Evolutionary conservation across 2,888 invertebrate species (phyloP), one percentile per base, ranked within the genome.

Genomic region (Parasteatoda lunata): DNA sequence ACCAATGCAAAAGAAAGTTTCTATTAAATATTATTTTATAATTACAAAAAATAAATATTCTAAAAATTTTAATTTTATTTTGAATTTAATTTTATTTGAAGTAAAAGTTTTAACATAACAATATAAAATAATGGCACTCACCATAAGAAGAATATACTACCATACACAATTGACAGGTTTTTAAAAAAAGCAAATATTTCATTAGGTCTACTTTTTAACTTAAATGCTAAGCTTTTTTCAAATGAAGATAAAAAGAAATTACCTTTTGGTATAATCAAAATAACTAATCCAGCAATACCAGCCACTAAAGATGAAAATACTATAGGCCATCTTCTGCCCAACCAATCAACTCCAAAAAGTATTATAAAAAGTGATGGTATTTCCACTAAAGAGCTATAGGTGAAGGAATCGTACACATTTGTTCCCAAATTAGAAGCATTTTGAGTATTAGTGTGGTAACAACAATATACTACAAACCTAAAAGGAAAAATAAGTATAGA

Each of bases 261-360:
- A 95, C 96, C 95, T 84, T 94, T 92, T 5, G 96, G 96, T 0
- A 96, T 95, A 70, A 94, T 93, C 0, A 95, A 73, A 47, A 89
- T 89, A 51, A 89, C 15, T 95, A 15, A 96, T 96, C 83, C 96
- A 92, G 3, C 96, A 92, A 92, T 96, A 96, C 93, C 96, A 96
- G 77, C 96, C 4, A 96, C 94, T 0, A 96, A 96, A 96, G 91
- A 97, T 96, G 91, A 97, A 96, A 0, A 13, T 9, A 86, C 64
- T 64, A 89, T 84, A 11, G 89, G 89, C 89, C 88, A 89, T 15
- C 88, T 72, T 49, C 89, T 81, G 0, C 89, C 89, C 7, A 89
- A 75, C 72, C 84, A 80, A 48, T 89, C 89, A n/a, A 89, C 59
- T 11, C 89, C 89, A 66, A 89, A 89, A 15, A 89, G 59, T 48